Evolutionary conservation across 2,113 vertebrate species (phyloP).

Genomic region (Dromiciops gliroides): DNA sequence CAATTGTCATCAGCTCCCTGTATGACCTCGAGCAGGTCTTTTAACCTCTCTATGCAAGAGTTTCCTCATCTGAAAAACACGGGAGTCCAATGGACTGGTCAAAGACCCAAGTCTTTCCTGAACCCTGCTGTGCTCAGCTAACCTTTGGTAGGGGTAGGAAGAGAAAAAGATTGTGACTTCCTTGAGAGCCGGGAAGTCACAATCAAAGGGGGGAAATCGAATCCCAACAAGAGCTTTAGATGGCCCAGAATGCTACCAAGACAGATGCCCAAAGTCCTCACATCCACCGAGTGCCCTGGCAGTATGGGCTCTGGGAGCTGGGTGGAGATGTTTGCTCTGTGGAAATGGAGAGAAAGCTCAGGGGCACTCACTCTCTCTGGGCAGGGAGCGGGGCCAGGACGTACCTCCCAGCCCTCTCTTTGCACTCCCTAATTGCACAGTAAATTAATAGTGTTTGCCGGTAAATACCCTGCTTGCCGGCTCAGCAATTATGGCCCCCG

Average conservation of each 20-base stretch:
- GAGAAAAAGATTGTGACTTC: not conserved
- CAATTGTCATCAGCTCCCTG: not conserved
- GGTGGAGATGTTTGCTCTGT: not conserved
- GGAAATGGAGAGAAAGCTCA: not conserved
- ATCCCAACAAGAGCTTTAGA: not conserved
- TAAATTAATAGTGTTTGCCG: slow-evolving; percentile 9
- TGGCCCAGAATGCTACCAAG: not conserved
- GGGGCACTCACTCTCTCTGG: not conserved
- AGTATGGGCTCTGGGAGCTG: not conserved
- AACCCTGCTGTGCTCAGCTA: not conserved
- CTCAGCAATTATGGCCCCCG: not conserved
- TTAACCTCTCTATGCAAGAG: not conserved
- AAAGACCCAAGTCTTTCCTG: not conserved
- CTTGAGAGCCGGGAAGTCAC: not conserved
- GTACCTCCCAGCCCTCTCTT: not conserved
- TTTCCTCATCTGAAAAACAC: not conserved
- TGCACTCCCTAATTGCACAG: not conserved
- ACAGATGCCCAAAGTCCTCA: not conserved
- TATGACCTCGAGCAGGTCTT: not conserved
- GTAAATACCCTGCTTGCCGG: not conserved
- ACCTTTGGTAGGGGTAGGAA: not conserved
- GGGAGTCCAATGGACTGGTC: not conserved
- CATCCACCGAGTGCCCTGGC: not conserved
- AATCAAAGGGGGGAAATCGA: not conserved
- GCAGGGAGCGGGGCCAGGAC: not conserved